Evolutionary conservation across 2,888 invertebrate species (phyloP).

Genomic region (Onthophagus sagittarius): DNA sequence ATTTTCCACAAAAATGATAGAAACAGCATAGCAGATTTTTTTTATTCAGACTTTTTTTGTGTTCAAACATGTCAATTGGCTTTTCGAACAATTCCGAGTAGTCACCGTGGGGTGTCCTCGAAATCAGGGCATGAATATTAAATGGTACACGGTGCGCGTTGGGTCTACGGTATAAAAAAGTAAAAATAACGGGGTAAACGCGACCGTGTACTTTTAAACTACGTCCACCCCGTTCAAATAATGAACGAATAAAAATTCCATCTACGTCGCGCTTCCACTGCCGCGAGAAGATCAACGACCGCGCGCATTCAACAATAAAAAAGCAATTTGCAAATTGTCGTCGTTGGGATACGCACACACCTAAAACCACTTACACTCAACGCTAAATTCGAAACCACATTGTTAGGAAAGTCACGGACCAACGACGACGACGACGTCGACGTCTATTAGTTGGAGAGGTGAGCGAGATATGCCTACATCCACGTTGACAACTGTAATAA

Average conservation of each 20-base stretch:
- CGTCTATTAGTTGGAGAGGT: slow-evolving; percentile 1
- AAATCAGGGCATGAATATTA: not conserved
- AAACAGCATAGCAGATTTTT: too few species aligned
- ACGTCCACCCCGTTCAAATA: not conserved
- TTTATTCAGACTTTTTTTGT: not conserved
- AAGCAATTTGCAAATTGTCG: slow-evolving; percentile 38
- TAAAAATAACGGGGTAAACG: not conserved
- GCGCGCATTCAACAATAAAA: slow-evolving; percentile 35
- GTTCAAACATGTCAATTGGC: not conserved
- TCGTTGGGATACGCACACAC: slow-evolving; percentile 25
- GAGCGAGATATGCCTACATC: not conserved
- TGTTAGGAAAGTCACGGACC: slow-evolving; percentile 1
- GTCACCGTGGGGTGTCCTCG: not conserved
- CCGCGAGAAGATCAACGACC: slow-evolving; percentile 8
- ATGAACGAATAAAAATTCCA: slow-evolving; percentile 12
- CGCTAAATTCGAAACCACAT: slow-evolving; percentile 27
- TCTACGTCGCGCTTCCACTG: slow-evolving; percentile 1
- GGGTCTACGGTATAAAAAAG: not conserved
- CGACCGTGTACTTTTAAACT: not conserved
- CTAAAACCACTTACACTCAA: slow-evolving; percentile 30
- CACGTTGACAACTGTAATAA: not conserved
- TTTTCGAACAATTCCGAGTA: not conserved
- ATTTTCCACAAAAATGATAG: too few species aligned
- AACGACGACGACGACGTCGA: not conserved
- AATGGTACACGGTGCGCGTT: not conserved